phyloP scores from a whole-genome alignment of 2,888 invertebrate species.

The Hirudinaria manillensis region DNA sequence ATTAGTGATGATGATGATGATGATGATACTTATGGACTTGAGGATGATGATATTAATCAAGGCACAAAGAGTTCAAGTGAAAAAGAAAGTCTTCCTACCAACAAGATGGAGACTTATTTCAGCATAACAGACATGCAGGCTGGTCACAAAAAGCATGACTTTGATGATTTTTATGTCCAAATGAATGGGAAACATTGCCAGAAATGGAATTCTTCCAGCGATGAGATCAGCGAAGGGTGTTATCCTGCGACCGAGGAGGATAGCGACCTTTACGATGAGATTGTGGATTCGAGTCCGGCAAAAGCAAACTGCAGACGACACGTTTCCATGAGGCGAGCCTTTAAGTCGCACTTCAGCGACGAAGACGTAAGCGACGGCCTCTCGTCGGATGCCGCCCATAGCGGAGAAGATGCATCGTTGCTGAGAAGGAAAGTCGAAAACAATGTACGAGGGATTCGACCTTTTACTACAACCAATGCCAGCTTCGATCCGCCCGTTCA shows the following conservation, averaged over 20 bases:
- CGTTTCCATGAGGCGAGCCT: background rate
- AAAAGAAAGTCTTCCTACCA: background rate
- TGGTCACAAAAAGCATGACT: too few relatives aligned
- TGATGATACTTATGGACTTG: background rate
- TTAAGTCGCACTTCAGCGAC: conserved; percentile 6
- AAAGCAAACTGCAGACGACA: background rate
- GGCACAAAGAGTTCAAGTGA: background rate
- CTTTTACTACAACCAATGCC: conserved; percentile 18
- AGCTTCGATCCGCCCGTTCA: background rate
- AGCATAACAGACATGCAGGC: conserved; percentile 10
- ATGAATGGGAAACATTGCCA: background rate
- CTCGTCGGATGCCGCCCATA: too few relatives aligned
- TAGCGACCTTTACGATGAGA: background rate
- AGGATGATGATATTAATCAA: background rate
- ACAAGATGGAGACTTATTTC: conserved; percentile 16
- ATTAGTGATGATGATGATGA: background rate
- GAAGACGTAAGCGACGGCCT: too few relatives aligned
- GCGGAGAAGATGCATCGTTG: too few relatives aligned
- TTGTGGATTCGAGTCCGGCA: background rate
- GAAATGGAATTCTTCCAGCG: background rate
- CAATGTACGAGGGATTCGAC: background rate
- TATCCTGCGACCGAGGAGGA: background rate
- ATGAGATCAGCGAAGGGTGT: background rate
- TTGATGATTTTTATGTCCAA: too few relatives aligned
- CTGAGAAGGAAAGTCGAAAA: too few relatives aligned